Percentiles rank a stretch among this genome's conserved stretches.
Evolutionary conservation across 2,888 invertebrate species (phyloP).

Genomic region (Rhagium mordax): DNA sequence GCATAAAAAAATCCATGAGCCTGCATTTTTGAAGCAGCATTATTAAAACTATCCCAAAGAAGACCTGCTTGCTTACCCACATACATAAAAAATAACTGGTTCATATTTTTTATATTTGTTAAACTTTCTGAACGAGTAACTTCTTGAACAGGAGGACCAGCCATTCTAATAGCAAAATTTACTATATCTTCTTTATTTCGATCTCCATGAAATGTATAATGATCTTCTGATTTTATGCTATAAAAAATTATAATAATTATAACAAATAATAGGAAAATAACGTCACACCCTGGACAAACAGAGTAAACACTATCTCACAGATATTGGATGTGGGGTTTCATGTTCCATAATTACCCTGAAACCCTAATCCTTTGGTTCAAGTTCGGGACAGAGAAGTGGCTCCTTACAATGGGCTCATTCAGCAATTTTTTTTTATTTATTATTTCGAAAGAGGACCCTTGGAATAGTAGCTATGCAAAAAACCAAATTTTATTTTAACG

Average conservation of each 20-base stretch:
- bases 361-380: too few relatives aligned
- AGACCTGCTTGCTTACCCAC: constrained; percentile 84
- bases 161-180: constrained; percentile 90
- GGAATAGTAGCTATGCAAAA: too few relatives aligned
- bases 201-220: constrained; percentile 88
- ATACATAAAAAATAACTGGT: constrained; percentile 90
- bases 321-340: too few relatives aligned
- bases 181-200: constrained; percentile 91
- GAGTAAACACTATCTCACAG: too few relatives aligned
- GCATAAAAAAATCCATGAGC: constrained; percentile 92
- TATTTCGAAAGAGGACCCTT: too few relatives aligned
- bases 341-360: too few relatives aligned
- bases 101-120: constrained; percentile 81
- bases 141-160: constrained; percentile 89
- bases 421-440: too few relatives aligned
- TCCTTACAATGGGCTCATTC: too few relatives aligned
- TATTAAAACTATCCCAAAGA: constrained; percentile 81
- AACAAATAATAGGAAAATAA: too few relatives aligned
- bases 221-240: constrained; percentile 87
- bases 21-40: constrained; percentile 82
- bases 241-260: constrained; percentile 54
- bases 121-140: constrained; percentile 86
- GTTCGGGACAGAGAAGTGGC: too few relatives aligned
- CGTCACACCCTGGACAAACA: too few relatives aligned
- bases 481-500: too few relatives aligned